Conservation (phyloP, 2,113 vertebrate genomes). For the Pituophis catenifer region DNA sequence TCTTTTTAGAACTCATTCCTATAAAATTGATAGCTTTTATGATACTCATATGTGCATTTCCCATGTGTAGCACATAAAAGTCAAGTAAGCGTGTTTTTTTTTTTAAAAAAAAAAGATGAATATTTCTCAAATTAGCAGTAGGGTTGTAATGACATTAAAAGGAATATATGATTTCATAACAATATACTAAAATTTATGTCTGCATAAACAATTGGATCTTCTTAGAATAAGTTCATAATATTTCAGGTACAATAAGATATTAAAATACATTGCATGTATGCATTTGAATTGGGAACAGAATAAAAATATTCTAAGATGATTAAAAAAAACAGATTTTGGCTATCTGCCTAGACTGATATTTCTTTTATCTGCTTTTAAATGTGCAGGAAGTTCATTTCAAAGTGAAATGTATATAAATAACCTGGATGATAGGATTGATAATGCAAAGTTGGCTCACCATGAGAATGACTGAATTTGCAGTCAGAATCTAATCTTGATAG, state of each 20-base stretch:
- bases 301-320: not conserved
- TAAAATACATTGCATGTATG: not conserved
- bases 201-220: not conserved
- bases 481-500: not conserved
- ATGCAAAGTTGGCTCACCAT: not conserved
- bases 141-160: not conserved
- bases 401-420: not conserved
- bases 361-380: not conserved
- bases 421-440: not conserved
- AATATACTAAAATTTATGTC: not conserved
- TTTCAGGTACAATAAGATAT: not conserved
- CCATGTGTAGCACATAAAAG: not conserved
- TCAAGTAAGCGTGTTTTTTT: not conserved
- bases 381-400: not conserved
- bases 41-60: not conserved
- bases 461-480: not conserved
- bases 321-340: not conserved
- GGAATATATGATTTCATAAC: not conserved
- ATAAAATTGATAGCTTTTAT: not conserved
- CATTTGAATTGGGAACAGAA: not conserved
- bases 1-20: not conserved
- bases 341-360: not conserved
- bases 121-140: not conserved
- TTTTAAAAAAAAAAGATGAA: not conserved
- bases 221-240: not conserved